These are phyloP conservation scores for Melinaea menophilus DNA, from an alignment of 2,888 invertebrate genomes.

Conservation along the genomic window DNA sequence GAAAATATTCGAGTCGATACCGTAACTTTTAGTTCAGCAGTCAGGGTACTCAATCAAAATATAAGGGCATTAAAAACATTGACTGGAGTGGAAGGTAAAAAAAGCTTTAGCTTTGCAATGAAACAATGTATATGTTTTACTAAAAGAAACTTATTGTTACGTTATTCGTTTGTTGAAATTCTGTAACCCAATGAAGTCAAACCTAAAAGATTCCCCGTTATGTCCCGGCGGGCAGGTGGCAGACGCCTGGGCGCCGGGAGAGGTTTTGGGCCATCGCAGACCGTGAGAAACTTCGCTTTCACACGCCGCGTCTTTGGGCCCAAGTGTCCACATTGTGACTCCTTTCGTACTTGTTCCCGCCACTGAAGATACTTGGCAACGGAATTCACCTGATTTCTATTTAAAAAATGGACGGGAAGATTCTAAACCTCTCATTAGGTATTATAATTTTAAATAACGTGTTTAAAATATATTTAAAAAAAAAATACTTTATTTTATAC, in stretches of 20 bases:
- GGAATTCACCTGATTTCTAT: constrained; percentile 87
- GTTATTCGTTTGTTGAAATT: not conserved
- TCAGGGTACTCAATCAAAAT: no score
- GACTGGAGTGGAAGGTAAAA: no score
- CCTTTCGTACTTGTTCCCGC: constrained; percentile 70
- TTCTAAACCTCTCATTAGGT: not conserved
- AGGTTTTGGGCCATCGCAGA: constrained; percentile 80
- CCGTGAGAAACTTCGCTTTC: constrained; percentile 77
- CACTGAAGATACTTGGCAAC: constrained; percentile 83
- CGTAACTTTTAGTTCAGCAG: no score
- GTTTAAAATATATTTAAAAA: no score
- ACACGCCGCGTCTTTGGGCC: constrained; percentile 71
- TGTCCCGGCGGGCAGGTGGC: constrained; percentile 74
- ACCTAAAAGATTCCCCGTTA: constrained; percentile 66
- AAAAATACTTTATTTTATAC: no score
- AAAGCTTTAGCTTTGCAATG: no score
- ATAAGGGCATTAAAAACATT: no score
- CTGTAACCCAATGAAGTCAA: no score
- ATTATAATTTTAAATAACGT: no score
- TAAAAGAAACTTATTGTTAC: not conserved
- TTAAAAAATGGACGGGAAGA: not conserved
- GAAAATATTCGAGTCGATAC: no score
- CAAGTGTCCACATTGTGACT: constrained; percentile 82
- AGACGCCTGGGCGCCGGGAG: constrained; percentile 83
- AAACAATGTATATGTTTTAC: not conserved